Base-by-base conservation (phyloP, 1,140 invertebrate genomes). In the Trachelipus rathkii region DNA sequence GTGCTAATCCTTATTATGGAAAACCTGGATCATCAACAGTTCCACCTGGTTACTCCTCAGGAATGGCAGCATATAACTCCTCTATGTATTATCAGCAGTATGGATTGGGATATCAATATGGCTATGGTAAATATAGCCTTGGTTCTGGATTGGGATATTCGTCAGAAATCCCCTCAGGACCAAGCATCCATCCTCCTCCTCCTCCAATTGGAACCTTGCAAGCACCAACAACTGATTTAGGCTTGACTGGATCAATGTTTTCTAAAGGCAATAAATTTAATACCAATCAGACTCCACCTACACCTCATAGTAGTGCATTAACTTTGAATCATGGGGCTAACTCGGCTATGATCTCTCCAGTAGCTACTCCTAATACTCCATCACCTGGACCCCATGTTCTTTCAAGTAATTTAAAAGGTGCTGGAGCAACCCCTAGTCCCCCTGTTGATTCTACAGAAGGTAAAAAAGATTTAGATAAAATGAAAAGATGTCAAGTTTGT, bases 31-130 rank as follows among this genome's bases (percentile, higher is more conserved):
- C 79, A 70, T 72, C 77, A 44, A 74, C 77, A 72, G 77, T 78
- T 69, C 75, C 78, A 76, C 74, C 79, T 78, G 79, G 79, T 33
- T 81, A 81, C 73, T 78, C 77, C 45, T 77, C 79, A 75, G 79
- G 79, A 70, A 77, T 81, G 79, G 79, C 77, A 24, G 77, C 76
- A 21, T 81, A 81, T 71, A 81, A 81, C 72, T 77, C 75, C 23
- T 81, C 79, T 45, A 81, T 81, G 79, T 81, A 81, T 77, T 81
- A 81, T 45, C 79, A 81, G 72, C 79, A 81, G 75, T 81, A 81
- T 75, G 79, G 79, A 21, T 53, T 81, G 71, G 79, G 79, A 43
- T 81, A 81, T 75, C 79, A 81, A 73, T 81, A 81, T 69, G 79
- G 77, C 50, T 81, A 81, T 75, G 72, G 77, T 53, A 81, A 81